Evolutionary conservation across 2,113 vertebrate species (phyloP).

Genomic region (Motacilla tschutschensis): DNA sequence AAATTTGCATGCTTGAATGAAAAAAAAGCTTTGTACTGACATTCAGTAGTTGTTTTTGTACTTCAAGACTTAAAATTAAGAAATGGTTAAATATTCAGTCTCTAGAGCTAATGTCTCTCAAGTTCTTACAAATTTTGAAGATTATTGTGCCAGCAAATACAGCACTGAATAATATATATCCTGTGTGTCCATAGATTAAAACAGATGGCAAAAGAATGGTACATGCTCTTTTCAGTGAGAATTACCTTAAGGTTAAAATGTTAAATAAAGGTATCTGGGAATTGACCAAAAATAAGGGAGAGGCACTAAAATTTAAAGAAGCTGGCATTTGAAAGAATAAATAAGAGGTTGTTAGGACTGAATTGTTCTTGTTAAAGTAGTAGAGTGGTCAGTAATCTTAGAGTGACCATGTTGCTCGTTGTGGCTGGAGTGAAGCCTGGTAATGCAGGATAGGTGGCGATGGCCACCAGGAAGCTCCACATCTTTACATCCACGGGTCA

Average conservation of each 20-base stretch:
- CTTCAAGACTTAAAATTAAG: background rate
- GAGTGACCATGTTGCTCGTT: accelerated
- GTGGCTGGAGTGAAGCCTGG: background rate
- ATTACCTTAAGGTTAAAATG: background rate
- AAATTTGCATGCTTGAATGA: background rate
- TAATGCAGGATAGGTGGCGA: accelerated
- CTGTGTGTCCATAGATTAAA: background rate
- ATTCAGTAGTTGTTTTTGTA: background rate
- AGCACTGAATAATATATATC: background rate
- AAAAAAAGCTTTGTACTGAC: background rate
- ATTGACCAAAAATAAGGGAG: background rate
- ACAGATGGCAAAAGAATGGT: background rate
- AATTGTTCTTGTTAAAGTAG: background rate
- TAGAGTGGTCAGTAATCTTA: background rate
- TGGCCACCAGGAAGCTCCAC: background rate
- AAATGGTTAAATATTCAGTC: background rate
- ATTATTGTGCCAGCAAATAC: background rate
- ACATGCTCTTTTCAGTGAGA: background rate
- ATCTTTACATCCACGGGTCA: accelerated
- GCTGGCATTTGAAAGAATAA: background rate
- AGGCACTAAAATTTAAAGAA: background rate
- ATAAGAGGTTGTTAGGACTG: background rate
- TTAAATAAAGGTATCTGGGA: background rate
- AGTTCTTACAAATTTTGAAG: background rate
- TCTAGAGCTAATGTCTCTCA: background rate